These are phyloP conservation scores for Pelecanus crispus DNA, from an alignment of 2,113 vertebrate genomes.

Conservation along the genomic window DNA sequence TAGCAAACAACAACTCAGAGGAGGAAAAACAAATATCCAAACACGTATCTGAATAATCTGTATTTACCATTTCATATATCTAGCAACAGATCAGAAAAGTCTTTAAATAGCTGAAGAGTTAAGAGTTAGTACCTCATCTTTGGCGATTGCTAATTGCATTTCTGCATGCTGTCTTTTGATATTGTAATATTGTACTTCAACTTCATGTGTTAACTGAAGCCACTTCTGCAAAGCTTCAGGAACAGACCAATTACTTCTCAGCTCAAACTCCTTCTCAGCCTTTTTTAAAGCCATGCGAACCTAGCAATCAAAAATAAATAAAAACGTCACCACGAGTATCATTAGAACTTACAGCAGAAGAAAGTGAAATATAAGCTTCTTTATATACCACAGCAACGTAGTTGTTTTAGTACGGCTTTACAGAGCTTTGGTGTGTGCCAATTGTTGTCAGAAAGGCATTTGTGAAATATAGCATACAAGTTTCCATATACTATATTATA, in stretches of 20 bases:
- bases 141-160: constrained; percentile 89
- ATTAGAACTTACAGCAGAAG: background rate
- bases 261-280: constrained; percentile 92
- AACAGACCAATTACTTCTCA: constrained; percentile 90
- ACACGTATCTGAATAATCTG: background rate
- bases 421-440: background rate
- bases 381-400: background rate
- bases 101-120: background rate
- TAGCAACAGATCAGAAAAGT: background rate
- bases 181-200: constrained; percentile 98
- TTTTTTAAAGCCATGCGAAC: constrained; percentile 96
- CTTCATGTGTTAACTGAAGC: constrained; percentile 97
- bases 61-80: background rate
- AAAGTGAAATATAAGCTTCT: background rate
- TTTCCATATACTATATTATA: background rate
- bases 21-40: background rate
- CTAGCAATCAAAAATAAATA: constrained; percentile 62
- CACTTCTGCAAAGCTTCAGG: constrained; percentile 96
- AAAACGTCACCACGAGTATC: background rate
- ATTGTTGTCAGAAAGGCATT: background rate
- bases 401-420: background rate
- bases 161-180: constrained; percentile 98
- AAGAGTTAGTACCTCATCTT: constrained; percentile 88
- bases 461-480: background rate
- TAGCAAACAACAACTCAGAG: background rate